Evolutionary conservation across 2,888 invertebrate genomes (phyloP), one percentile per base, ranked within the genome.

Genomic region (Spialia ferax): DNA sequence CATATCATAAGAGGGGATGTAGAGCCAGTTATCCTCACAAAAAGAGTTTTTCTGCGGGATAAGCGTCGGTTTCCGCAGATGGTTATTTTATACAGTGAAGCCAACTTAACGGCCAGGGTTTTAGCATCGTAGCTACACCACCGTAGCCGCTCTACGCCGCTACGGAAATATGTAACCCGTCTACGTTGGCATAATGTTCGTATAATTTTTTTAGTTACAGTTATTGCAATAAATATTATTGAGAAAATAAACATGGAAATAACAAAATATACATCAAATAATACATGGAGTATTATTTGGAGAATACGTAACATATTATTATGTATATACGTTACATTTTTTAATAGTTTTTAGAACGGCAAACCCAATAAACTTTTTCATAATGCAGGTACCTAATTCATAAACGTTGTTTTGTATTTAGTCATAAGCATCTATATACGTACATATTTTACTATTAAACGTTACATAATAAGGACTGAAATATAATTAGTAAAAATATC

Each of bases 1-100:
- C 93, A 93, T 93, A 93, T 93, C 92, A 92, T 93, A 93, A 93
- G 91, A 86, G 89, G 89, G 89, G 90, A 85, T 88, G 84, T 86
- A 85, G 85, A 86, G 80, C 86, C 86, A 88, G 91, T 88, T 91
- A 89, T 89, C 85, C 88, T 81, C 89, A 90, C 90, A 93, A 91
- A 89, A 90, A 86, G 88, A 87, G 86, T 91, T 91, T 92, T 88
- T 88, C 84, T 82, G 78, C 78, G 85, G 92, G 91, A 91, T 92
- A 88, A 90, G 81, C 87, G 84, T 79, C 81, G 87, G 86, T 90
- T 89, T 86, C 79, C 86, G 76, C 86, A 89, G 92, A 93, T 93
- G 93, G 93, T 88, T 92, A 93, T 93, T 92, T 93, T 93, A 93
- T 93, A 91, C 93, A 92, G 92, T 82, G 80, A 79, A 86, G 85